phyloP scores from a whole-genome alignment of 2,888 invertebrate genomes.

The Endomychus coccineus region DNA sequence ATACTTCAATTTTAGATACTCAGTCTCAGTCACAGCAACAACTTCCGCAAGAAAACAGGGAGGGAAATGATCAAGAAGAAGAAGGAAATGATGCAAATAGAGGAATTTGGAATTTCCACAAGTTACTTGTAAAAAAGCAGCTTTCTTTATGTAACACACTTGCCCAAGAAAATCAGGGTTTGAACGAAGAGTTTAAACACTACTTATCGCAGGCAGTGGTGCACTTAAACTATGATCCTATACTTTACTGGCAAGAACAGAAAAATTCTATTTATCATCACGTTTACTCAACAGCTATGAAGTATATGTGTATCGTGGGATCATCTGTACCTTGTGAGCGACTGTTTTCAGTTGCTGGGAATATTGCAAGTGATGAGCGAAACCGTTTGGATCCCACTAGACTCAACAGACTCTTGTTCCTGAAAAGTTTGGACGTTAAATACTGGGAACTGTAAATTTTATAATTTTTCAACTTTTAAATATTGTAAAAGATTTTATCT shows the following conservation, averaged over 20 bases:
- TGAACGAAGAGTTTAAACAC: constrained; percentile 29
- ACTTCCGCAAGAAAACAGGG: constrained; percentile 25
- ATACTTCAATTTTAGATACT: constrained; percentile 26
- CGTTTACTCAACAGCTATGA: constrained; percentile 19
- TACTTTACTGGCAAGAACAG: constrained; percentile 30
- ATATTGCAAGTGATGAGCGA: constrained; percentile 12
- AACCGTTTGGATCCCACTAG: constrained; percentile 12
- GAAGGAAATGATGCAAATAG: constrained; percentile 17
- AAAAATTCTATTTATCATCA: constrained; percentile 29
- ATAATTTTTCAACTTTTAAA: not conserved
- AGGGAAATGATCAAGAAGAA: constrained; percentile 21
- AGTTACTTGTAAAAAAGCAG: constrained; percentile 22
- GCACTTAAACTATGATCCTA: constrained; percentile 26
- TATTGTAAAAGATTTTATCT: not conserved
- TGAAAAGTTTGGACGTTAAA: constrained; percentile 4
- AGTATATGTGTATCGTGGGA: constrained; percentile 11
- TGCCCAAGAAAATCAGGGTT: constrained; percentile 23
- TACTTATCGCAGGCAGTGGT: constrained; percentile 33
- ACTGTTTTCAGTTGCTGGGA: constrained; percentile 13
- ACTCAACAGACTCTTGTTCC: constrained; percentile 10
- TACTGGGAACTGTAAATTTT: constrained; percentile 7
- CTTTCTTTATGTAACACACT: too few species aligned
- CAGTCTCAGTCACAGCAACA: constrained; percentile 15
- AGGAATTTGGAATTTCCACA: constrained; percentile 17
- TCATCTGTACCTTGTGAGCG: constrained; percentile 17